These are phyloP conservation scores for Heliconius hermathena DNA, from an alignment of 1,140 invertebrate genomes.

Conservation along the genomic window DNA sequence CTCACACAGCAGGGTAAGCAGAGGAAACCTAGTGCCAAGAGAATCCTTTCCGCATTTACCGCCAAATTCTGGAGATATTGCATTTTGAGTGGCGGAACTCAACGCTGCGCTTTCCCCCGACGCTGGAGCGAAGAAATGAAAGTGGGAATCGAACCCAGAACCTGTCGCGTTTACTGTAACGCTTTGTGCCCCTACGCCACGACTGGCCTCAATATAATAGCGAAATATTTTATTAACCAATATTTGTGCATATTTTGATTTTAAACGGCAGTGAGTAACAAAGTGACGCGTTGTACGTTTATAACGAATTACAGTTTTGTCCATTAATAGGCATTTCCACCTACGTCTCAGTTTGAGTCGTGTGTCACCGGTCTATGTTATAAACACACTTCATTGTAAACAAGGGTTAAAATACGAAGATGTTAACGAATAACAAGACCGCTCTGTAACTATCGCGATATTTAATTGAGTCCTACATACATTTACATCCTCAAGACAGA, in stretches of 20 bases:
- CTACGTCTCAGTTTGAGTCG: conserved; percentile 24
- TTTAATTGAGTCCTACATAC: neutral
- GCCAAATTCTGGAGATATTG: no score
- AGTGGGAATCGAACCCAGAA: no score
- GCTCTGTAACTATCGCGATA: neutral
- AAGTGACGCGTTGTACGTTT: conserved; percentile 22
- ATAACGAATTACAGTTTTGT: conserved; percentile 13
- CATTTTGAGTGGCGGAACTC: no score
- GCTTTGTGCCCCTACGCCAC: no score
- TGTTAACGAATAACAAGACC: neutral
- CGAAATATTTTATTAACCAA: no score
- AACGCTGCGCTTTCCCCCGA: no score
- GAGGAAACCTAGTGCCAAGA: no score
- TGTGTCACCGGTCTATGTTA: conserved; percentile 34
- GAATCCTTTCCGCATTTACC: no score
- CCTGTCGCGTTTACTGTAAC: no score
- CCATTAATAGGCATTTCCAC: conserved; percentile 35
- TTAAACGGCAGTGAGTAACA: conserved; percentile 12
- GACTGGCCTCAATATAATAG: no score
- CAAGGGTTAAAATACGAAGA: conserved; percentile 17
- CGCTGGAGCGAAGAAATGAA: neutral
- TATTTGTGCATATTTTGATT: neutral
- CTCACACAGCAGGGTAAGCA: no score
- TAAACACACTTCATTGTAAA: conserved; percentile 31
- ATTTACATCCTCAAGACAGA: neutral